phyloP scores from a whole-genome alignment of 1,140 invertebrate genomes.

The Calliopsis andreniformis region DNA sequence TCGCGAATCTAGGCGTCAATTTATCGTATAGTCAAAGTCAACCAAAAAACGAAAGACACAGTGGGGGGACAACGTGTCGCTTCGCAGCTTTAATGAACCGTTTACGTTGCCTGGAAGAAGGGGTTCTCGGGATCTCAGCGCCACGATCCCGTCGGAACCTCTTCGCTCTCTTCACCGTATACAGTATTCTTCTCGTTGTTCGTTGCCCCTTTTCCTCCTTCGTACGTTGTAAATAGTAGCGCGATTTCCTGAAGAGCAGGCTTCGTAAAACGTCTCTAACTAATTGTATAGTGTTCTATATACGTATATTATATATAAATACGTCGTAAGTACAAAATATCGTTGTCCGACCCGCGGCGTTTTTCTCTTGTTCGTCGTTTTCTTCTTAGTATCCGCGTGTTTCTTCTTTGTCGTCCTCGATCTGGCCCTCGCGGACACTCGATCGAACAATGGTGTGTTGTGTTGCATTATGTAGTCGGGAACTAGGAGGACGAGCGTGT shows the following conservation, averaged over 20 bases:
- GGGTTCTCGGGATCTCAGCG: slow-evolving; percentile 46
- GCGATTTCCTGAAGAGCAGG: slow-evolving; percentile 57
- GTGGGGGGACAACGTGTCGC: slow-evolving; percentile 54
- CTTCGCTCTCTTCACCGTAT: slow-evolving; percentile 57
- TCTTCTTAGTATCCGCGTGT: slow-evolving; percentile 22
- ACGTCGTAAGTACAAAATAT: slow-evolving; percentile 47
- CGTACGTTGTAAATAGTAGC: slow-evolving; percentile 58
- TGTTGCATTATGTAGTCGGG: background rate
- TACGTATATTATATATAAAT: slow-evolving; percentile 13
- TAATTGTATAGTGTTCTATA: slow-evolving; percentile 51
- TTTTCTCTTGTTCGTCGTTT: slow-evolving; percentile 22
- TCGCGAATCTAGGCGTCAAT: slow-evolving; percentile 51
- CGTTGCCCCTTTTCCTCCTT: slow-evolving; percentile 14
- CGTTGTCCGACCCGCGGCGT: slow-evolving; percentile 50
- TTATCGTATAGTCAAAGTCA: slow-evolving; percentile 50
- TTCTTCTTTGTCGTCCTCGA: background rate
- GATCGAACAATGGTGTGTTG: slow-evolving; percentile 28
- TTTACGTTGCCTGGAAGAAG: slow-evolving; percentile 63
- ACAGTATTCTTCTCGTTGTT: slow-evolving; percentile 56
- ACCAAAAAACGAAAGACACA: slow-evolving; percentile 50
- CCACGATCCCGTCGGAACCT: slow-evolving; percentile 37
- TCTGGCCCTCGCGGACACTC: slow-evolving; percentile 51
- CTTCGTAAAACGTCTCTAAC: slow-evolving; percentile 37
- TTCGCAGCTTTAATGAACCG: slow-evolving; percentile 58
- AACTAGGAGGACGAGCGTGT: background rate